A percentile compares a stretch with the other conserved stretches of the same genome.
Evolutionary conservation across 2,888 invertebrate species (phyloP).

Genomic region (Dolichopus griseipennis): DNA sequence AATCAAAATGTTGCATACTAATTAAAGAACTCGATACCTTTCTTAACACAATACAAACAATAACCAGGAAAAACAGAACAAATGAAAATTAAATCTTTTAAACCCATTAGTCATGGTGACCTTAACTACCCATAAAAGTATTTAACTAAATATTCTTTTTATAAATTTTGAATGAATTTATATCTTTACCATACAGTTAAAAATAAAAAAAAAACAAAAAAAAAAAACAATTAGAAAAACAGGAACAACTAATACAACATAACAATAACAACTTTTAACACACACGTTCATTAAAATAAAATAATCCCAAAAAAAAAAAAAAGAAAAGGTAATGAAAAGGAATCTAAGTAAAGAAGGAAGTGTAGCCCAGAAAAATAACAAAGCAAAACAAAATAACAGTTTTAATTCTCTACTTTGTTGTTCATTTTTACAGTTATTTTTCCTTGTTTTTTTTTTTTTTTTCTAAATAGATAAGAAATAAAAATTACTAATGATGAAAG

Average conservation of each 20-base stretch:
- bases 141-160: conserved; percentile 5
- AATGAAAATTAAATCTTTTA: neutral
- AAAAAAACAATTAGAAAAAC: neutral
- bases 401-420: neutral
- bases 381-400: too few relatives aligned
- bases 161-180: conserved; percentile 1
- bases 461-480: neutral
- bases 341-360: too few relatives aligned
- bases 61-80: too few relatives aligned
- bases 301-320: too few relatives aligned
- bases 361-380: too few relatives aligned
- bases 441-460: neutral
- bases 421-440: neutral
- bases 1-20: too few relatives aligned
- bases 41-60: too few relatives aligned
- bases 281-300: too few relatives aligned
- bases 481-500: neutral
- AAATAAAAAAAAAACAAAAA: neutral
- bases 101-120: conserved; percentile 1
- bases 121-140: conserved; percentile 4
- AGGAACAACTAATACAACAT: neutral
- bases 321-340: neutral
- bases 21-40: too few relatives aligned
- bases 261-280: neutral
- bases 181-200: neutral